Conservation (phyloP, 2,113 vertebrate genomes). For the Vireo altiloquus region DNA sequence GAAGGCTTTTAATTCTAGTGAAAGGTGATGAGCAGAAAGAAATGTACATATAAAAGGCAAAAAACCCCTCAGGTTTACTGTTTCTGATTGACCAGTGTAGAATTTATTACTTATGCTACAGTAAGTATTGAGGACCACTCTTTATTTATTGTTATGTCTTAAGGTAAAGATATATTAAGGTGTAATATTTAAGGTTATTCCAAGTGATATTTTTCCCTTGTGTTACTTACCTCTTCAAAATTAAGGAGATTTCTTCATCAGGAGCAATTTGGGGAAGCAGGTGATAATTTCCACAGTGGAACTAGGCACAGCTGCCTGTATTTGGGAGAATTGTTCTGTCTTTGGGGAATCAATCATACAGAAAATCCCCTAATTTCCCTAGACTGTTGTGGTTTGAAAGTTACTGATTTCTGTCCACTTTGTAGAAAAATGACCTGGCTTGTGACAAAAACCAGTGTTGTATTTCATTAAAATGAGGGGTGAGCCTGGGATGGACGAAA, state of each 20-base stretch:
- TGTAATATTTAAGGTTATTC: not conserved
- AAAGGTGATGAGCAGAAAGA: not conserved
- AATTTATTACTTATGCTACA: not conserved
- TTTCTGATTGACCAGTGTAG: not conserved
- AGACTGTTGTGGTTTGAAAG: not conserved
- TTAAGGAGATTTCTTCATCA: not conserved
- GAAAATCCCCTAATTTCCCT: not conserved
- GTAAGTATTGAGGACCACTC: not conserved
- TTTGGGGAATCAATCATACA: fast-evolving
- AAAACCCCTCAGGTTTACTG: not conserved
- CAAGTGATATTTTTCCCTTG: not conserved
- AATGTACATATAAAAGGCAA: not conserved
- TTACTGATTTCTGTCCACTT: not conserved
- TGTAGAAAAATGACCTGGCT: not conserved
- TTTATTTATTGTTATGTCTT: not conserved
- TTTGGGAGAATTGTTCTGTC: not conserved
- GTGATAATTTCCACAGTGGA: not conserved
- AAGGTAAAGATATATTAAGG: not conserved
- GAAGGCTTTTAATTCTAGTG: not conserved
- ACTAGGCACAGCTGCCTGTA: not conserved
- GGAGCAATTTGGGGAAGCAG: not conserved
- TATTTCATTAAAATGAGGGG: not conserved
- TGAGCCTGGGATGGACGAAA: not conserved
- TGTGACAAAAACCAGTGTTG: not conserved
- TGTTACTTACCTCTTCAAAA: not conserved